phyloP scores from a whole-genome alignment of 2,888 invertebrate genomes.

The Phyllotreta striolata region DNA sequence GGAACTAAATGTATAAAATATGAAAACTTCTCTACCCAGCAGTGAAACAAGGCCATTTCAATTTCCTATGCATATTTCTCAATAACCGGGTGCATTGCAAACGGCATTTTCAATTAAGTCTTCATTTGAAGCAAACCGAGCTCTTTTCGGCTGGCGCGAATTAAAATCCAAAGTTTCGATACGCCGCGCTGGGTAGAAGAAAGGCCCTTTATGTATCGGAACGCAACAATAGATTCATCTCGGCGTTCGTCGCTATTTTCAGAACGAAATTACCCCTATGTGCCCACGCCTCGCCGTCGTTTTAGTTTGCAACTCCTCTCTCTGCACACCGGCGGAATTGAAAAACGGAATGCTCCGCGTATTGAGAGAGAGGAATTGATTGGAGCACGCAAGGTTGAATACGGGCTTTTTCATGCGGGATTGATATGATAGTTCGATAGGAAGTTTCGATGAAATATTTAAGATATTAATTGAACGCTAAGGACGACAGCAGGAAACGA shows the following conservation, averaged over 20 bases:
- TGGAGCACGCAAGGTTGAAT: conserved; percentile 1
- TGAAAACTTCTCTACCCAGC: too few relatives aligned
- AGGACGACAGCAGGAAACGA: too few relatives aligned
- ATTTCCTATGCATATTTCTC: too few relatives aligned
- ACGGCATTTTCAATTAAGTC: too few relatives aligned
- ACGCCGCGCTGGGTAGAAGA: background rate
- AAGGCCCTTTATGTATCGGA: conserved; percentile 1
- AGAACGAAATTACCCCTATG: conserved; percentile 10
- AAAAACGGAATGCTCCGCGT: conserved; percentile 8
- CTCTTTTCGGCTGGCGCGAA: background rate
- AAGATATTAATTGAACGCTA: too few relatives aligned
- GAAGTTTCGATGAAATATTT: too few relatives aligned
- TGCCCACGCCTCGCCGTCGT: conserved; percentile 4
- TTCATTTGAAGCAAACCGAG: too few relatives aligned
- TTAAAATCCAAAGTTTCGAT: conserved; percentile 7
- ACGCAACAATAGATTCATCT: conserved; percentile 1
- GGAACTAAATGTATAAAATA: too few relatives aligned
- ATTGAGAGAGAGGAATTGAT: background rate
- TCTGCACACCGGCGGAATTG: conserved; percentile 10
- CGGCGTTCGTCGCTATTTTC: conserved; percentile 13
- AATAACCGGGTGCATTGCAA: too few relatives aligned
- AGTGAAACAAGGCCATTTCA: too few relatives aligned
- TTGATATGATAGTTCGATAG: too few relatives aligned
- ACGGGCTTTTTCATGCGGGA: background rate
- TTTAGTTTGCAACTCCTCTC: conserved; percentile 2